These are phyloP conservation scores for Periophthalmus modestus DNA, from an alignment of 2,113 vertebrate species.

Conservation along the genomic window DNA sequence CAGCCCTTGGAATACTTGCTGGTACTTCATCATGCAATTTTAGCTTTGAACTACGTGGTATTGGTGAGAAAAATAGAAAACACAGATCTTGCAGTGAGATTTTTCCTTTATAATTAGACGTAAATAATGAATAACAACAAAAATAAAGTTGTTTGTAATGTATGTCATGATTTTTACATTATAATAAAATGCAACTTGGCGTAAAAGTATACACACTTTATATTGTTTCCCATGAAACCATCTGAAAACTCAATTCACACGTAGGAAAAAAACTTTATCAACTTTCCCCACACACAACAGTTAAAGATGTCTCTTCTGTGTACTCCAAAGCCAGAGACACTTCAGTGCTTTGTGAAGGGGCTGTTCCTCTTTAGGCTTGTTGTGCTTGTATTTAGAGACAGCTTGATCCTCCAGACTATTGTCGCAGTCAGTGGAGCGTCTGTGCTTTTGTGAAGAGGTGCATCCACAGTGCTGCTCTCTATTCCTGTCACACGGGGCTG, in stretches of 20 bases:
- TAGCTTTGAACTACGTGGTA: too few species aligned
- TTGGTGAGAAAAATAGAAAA: too few species aligned
- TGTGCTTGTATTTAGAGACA: not conserved
- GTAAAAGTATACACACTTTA: not conserved
- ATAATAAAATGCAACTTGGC: too few species aligned
- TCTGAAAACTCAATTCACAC: not conserved
- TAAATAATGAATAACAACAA: too few species aligned
- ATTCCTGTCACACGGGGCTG: constrained; percentile 4
- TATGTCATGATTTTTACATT: too few species aligned
- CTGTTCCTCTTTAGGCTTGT: constrained; percentile 6
- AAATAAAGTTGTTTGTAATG: too few species aligned
- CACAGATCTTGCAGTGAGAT: too few species aligned
- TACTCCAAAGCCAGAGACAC: not conserved
- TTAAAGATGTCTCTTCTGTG: not conserved
- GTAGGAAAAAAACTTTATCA: not conserved
- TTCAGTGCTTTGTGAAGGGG: not conserved
- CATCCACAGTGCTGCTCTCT: constrained; percentile 27
- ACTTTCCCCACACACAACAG: not conserved
- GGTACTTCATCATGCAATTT: too few species aligned
- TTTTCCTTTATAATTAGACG: too few species aligned
- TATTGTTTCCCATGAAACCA: not conserved
- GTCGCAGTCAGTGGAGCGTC: not conserved
- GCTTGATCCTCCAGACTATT: not conserved
- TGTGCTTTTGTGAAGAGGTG: constrained; percentile 1
- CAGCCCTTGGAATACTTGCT: not conserved